Conservation (phyloP, 2,888 invertebrate species). For the Dusona sp. region DNA sequence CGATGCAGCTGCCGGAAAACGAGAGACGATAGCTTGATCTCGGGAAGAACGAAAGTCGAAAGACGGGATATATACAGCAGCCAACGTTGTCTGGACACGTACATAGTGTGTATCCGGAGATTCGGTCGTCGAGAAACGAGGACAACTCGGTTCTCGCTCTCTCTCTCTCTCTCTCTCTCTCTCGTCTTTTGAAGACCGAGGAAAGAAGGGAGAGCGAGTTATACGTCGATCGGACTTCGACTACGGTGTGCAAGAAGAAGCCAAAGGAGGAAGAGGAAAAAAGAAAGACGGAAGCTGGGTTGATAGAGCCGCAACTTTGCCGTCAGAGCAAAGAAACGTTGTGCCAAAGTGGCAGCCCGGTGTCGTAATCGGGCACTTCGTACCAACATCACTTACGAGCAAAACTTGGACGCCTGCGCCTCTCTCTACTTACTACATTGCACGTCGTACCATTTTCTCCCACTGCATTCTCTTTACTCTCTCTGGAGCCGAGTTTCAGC, state of each 20-base stretch:
- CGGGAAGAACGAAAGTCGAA: constrained; percentile 35
- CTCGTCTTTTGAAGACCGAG: constrained; percentile 16
- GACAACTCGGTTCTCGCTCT: constrained; percentile 46
- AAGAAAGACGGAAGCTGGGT: constrained; percentile 14
- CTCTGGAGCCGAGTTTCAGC: not conserved
- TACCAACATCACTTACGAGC: constrained; percentile 6
- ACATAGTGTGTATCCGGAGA: constrained; percentile 19
- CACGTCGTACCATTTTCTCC: not conserved
- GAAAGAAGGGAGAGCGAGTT: constrained; percentile 16
- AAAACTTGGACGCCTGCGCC: not conserved
- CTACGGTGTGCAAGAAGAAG: not conserved
- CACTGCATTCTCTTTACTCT: not conserved
- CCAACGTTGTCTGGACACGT: constrained; percentile 10
- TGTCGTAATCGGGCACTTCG: constrained; percentile 49
- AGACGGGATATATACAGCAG: not conserved
- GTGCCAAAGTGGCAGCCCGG: constrained; percentile 48
- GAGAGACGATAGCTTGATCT: constrained; percentile 57
- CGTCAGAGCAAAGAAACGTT: constrained; percentile 25
- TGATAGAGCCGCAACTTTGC: constrained; percentile 60
- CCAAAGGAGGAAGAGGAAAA: not conserved
- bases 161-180: constrained; percentile 47
- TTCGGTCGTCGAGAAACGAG: constrained; percentile 54
- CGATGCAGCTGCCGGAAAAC: constrained; percentile 42
- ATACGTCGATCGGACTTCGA: constrained; percentile 37
- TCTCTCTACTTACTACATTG: not conserved